Evolutionary conservation across 1,140 invertebrate genomes (phyloP).

Genomic region (Linepithema humile): DNA sequence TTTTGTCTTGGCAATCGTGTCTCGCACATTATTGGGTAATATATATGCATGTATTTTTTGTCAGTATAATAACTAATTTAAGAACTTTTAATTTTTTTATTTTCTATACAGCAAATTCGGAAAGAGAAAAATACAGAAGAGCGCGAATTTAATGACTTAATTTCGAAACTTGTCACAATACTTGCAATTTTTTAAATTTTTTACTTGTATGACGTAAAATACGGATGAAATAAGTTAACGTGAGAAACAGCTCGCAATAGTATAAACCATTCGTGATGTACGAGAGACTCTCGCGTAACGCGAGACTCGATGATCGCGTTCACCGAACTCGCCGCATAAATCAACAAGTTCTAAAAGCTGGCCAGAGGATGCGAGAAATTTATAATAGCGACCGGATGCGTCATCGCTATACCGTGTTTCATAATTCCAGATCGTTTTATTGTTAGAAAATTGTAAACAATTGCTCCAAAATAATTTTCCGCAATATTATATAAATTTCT

Average conservation of each 20-base stretch:
- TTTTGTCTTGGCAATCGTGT: neutral
- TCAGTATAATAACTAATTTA: neutral
- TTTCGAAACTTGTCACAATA: no score
- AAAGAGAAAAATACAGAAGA: no score
- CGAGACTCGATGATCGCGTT: neutral
- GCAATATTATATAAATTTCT: neutral
- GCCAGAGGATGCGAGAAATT: neutral
- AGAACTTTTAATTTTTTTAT: no score
- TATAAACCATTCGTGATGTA: neutral
- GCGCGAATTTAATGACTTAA: no score
- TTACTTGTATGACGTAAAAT: neutral
- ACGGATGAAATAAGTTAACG: neutral
- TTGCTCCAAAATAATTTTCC: neutral
- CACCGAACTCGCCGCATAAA: slow-evolving; percentile 5
- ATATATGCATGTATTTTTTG: neutral
- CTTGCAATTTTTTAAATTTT: neutral
- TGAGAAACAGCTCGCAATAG: neutral
- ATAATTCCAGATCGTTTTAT: neutral
- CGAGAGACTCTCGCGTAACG: neutral
- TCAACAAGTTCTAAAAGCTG: slow-evolving; percentile 7
- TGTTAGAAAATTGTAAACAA: neutral
- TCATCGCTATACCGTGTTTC: neutral
- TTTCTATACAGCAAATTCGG: no score
- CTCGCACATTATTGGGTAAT: neutral
- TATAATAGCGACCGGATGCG: neutral